These are phyloP conservation scores for Drosophila sordidula DNA, from an alignment of 2,888 invertebrate species.

Conservation along the genomic window DNA sequence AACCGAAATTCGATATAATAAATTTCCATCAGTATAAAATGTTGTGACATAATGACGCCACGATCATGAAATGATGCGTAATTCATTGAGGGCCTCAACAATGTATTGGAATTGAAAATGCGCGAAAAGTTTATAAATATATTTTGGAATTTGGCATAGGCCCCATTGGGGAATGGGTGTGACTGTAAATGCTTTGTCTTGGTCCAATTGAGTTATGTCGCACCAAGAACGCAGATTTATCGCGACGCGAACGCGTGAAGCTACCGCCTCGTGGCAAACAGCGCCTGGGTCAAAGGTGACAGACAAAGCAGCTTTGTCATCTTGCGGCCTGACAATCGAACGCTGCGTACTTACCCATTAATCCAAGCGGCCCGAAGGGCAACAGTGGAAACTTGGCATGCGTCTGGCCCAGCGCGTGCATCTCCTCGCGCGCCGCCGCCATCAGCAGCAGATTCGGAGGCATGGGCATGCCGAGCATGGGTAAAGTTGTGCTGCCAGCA, in stretches of 20 bases:
- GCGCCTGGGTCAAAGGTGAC: constrained; percentile 83
- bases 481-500: constrained; percentile 35
- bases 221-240: constrained; percentile 69
- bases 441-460: constrained; percentile 83
- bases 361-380: constrained; percentile 93
- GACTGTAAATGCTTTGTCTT: constrained; percentile 76
- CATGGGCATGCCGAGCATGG: constrained; percentile 79
- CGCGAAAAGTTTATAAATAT: constrained; percentile 74
- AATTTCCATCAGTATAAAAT: constrained; percentile 76
- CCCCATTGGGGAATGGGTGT: constrained; percentile 36
- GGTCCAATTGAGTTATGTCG: constrained; percentile 85
- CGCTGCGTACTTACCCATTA: constrained; percentile 86
- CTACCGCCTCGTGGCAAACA: constrained; percentile 56
- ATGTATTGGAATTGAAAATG: constrained; percentile 53
- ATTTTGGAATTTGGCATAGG: constrained; percentile 74
- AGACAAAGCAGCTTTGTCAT: constrained; percentile 84
- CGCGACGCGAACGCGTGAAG: constrained; percentile 36
- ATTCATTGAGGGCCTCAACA: constrained; percentile 55
- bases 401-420: constrained; percentile 77
- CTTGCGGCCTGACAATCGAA: constrained; percentile 44
- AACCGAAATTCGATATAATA: constrained; percentile 66
- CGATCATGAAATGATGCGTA: constrained; percentile 52
- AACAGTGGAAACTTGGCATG: constrained; percentile 88
- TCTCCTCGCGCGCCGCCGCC: constrained; percentile 84
- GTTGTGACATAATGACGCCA: constrained; percentile 81